Percentiles rank a stretch among this genome's conserved stretches.
phyloP scores from a whole-genome alignment of 2,113 vertebrate genomes.

The Mormyrus lacerda region DNA sequence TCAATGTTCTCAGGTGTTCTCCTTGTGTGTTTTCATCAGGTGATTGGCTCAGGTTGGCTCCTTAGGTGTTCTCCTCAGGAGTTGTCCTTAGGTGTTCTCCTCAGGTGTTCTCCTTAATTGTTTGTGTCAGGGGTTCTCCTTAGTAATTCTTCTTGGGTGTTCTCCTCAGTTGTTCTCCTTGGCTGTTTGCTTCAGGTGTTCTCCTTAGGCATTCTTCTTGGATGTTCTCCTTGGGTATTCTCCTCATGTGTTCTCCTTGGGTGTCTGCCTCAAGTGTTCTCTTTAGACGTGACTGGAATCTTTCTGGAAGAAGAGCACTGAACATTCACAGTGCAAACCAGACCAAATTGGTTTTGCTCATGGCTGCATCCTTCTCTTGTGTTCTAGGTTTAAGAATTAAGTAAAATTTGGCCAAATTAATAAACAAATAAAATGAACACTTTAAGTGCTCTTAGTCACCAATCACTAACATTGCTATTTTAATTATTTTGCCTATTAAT shows the following conservation, averaged over 20 bases:
- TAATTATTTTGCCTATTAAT: not conserved
- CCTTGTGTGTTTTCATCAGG: not conserved
- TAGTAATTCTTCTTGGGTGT: not conserved
- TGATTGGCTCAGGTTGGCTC: not conserved
- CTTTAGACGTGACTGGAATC: not conserved
- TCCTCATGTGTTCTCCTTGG: not conserved
- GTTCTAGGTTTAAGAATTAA: not conserved
- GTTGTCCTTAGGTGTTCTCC: not conserved
- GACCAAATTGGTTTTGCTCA: not conserved
- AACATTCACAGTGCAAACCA: not conserved
- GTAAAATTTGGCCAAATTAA: not conserved
- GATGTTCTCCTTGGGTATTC: too few relatives aligned
- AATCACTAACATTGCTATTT: not conserved
- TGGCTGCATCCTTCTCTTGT: not conserved
- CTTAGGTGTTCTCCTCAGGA: not conserved
- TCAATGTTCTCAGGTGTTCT: too few relatives aligned
- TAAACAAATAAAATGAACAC: too few relatives aligned
- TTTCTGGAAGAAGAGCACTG: not conserved
- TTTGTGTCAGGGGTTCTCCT: not conserved
- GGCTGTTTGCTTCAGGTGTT: too few relatives aligned
- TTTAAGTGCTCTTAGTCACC: not conserved
- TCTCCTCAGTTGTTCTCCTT: not conserved
- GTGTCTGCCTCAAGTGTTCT: not conserved
- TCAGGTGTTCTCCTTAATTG: too few relatives aligned
- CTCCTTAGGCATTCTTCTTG: too few relatives aligned